Percentiles rank a stretch among this genome's conserved stretches.
Conservation (phyloP, 2,113 vertebrate genomes). For the Promerops cafer region DNA sequence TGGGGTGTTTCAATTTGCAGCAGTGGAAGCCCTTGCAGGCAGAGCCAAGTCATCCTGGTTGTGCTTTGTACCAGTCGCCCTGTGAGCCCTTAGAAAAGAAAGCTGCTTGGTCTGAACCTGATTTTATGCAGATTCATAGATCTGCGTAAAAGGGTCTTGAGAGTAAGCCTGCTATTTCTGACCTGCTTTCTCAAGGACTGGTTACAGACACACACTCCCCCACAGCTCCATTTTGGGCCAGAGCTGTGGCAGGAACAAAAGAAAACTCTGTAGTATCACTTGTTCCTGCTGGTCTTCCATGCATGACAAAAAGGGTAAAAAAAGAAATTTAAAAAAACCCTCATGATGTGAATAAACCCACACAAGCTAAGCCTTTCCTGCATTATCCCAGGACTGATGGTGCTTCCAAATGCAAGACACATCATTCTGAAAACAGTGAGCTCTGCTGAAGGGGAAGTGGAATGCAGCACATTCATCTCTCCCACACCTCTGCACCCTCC, state of each 20-base stretch:
- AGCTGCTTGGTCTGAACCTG: neutral
- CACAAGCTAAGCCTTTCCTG: neutral
- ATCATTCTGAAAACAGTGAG: neutral
- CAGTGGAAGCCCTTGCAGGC: neutral
- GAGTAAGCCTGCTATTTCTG: neutral
- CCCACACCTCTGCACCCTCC: neutral
- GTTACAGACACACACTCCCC: neutral
- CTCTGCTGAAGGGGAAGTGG: slow-evolving; percentile 4
- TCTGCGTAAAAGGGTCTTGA: neutral
- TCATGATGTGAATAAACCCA: neutral
- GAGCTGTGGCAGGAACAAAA: neutral
- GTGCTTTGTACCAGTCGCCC: neutral
- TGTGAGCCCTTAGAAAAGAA: neutral
- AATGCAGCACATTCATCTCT: neutral
- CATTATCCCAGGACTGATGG: neutral
- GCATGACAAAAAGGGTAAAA: neutral
- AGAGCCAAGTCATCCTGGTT: neutral
- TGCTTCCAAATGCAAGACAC: neutral
- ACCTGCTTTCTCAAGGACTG: neutral
- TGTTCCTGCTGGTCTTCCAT: neutral
- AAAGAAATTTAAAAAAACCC: neutral
- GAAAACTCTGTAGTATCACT: neutral
- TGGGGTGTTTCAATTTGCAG: neutral
- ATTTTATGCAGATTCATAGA: neutral
- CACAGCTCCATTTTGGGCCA: neutral